Conservation (phyloP, 1,140 invertebrate genomes). For the Drosophila sp. region DNA sequence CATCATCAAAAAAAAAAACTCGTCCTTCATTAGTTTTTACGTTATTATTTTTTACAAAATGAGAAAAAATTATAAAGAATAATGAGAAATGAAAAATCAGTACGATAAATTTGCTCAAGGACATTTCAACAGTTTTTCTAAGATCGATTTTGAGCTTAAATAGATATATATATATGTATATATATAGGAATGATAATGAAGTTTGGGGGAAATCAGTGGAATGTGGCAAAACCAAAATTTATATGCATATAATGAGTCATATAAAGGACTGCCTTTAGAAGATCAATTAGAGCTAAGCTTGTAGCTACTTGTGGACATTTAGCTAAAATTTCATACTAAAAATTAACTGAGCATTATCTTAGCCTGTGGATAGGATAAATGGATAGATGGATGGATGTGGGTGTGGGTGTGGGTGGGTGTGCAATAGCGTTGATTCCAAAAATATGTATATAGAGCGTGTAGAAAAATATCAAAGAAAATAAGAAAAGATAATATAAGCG, state of each 20-base stretch:
- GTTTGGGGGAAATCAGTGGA: background rate
- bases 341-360: conserved; percentile 10
- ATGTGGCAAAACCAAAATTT: conserved; percentile 4
- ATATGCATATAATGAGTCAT: background rate
- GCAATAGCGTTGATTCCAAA: conserved; percentile 1
- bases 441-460: background rate
- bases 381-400: background rate
- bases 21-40: background rate
- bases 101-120: conserved; percentile 4
- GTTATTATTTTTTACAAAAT: conserved; percentile 10
- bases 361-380: background rate
- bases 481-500: conserved; percentile 1
- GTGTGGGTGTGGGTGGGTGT: background rate
- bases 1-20: background rate
- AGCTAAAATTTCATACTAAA: conserved; percentile 5
- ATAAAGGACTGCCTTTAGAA: background rate
- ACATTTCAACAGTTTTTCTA: background rate
- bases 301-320: background rate
- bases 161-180: background rate
- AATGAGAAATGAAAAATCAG: conserved; percentile 4
- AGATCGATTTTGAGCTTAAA: conserved; percentile 7
- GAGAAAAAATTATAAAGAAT: background rate
- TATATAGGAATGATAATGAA: conserved; percentile 1
- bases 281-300: conserved; percentile 6
- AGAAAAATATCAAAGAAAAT: background rate